Evolutionary conservation across 2,797 vertebrate species (phyloP), one percentile per base, ranked within the genome.

Genomic region (Adrianichthys oophorus): DNA sequence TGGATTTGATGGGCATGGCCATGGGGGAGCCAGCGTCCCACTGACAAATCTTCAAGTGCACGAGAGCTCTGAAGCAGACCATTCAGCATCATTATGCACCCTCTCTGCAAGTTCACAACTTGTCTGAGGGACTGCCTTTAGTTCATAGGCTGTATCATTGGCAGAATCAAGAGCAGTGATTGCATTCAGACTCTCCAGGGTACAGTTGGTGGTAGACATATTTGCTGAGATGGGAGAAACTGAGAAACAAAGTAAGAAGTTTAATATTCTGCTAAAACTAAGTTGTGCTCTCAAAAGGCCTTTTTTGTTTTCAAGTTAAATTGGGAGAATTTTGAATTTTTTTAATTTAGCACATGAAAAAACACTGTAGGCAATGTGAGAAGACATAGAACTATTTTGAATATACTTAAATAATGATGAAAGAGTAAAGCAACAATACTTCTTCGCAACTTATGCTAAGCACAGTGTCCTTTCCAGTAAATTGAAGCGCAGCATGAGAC

Each of bases 401-500:
- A 46, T n/a, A 48, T 17, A 29, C 56, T 51, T 37, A 17, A 4
- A 48, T 26, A 37, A 19, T 51, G n/a, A 21, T 49, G 40, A 59
- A 48, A 65, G 59, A 59, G 48, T n/a, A 19, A 46, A 13, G 19
- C 17, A 46, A 10, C 45, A 23, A 8, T 1, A 17, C 65, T 66
- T 47, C 23, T 45, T 56, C 45, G 32, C 17, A 66, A 64, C 68
- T 62, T 64, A 62, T 59, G 59, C 78, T 74, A 76, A 76, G 61
- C 65, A 65, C 54, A 63, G 61, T 61, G 62, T 77, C 74, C 70
- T 82, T 83, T 71, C 62, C 68, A 72, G 65, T 74, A 74, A 74
- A 77, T 72, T 69, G 70, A 44, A 78, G 59, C 61, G 4, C 41
- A 8, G 65, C 18, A 3, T 73, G 79, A 78, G 61, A 74, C 42